Evolutionary conservation across 2,888 invertebrate species (phyloP), one percentile per base, ranked within the genome.

Genomic region (Plagodis pulveraria): DNA sequence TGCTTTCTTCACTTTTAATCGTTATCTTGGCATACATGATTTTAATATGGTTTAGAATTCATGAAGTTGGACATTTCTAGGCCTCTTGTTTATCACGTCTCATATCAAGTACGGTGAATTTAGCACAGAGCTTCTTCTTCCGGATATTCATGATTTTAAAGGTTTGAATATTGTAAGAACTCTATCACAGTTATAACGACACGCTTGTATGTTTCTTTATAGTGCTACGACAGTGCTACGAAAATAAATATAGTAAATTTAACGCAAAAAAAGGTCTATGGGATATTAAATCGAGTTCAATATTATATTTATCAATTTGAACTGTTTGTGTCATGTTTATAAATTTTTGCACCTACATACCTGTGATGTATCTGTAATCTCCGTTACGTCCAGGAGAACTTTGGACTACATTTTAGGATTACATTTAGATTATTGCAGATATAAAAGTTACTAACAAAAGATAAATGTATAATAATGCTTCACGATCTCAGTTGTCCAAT

Each of bases 71-170:
- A 74, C 73, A 72, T 80, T 76, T 79, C 78, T 76, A 11, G 42
- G 82, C 79, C 82, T 72, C 58, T 58, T 80, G 81, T 81, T 80
- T 85, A 84, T 84, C 83, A 76, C 77, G 72, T 64, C 76, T 80
- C 76, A 63, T 71, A 84, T 82, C 85, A 81, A 77, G 66, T 74
- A 65, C 73, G 67, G 65, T 65, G 71, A 70, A 69, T 74, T 72
- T 68, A 72, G 70, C 73, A 68, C 73, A 71, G 0, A 40, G 40
- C 72, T 68, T 68, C 73, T 70, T 70, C 69, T 67, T 67, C 68
- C 59, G 59, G 62, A 22, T 22, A 22, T 22, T 22, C 22, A 22
- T 22, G 22, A 1, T 22, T 22, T 22, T 22, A 4, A 4, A 22
- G 22, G 22, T 22, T 22, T 1, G 22, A 22, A 22, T 22, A 22